Percentiles rank a stretch among this genome's conserved stretches.
These are phyloP conservation scores for Pagetopsis macropterus DNA, from an alignment of 2,797 vertebrate species.

Conservation along the genomic window DNA sequence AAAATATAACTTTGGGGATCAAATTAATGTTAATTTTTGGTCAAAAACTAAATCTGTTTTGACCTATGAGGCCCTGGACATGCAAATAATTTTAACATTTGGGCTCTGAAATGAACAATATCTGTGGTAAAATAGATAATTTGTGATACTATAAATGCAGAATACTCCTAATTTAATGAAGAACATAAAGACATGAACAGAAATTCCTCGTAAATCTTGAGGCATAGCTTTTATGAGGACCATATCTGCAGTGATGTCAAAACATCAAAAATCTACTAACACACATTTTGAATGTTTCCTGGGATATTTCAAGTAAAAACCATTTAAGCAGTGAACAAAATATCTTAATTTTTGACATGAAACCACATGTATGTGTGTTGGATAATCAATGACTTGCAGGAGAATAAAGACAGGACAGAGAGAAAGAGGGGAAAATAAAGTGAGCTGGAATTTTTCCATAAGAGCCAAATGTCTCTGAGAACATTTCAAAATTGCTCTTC, in stretches of 20 bases:
- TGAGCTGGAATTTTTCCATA: conserved; percentile 15
- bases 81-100: neutral
- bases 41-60: neutral
- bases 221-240: neutral
- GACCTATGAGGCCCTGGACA: neutral
- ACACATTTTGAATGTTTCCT: neutral
- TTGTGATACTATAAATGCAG: neutral
- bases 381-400: neutral
- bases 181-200: neutral
- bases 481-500: conserved; percentile 25
- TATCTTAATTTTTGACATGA: neutral
- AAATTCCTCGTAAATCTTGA: neutral
- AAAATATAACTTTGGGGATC: neutral
- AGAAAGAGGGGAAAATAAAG: neutral
- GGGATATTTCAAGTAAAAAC: neutral
- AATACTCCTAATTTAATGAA: neutral
- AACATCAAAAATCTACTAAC: neutral
- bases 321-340: neutral
- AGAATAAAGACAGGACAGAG: conserved; percentile 1
- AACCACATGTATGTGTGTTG: neutral
- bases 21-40: neutral
- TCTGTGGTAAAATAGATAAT: neutral
- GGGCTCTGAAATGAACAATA: neutral
- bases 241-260: neutral
- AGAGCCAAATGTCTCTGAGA: conserved; percentile 43